A percentile compares a stretch with the other conserved stretches of the same genome.
These are phyloP conservation scores for Tethea ocularis DNA, from an alignment of 2,888 invertebrate species.

Conservation along the genomic window DNA sequence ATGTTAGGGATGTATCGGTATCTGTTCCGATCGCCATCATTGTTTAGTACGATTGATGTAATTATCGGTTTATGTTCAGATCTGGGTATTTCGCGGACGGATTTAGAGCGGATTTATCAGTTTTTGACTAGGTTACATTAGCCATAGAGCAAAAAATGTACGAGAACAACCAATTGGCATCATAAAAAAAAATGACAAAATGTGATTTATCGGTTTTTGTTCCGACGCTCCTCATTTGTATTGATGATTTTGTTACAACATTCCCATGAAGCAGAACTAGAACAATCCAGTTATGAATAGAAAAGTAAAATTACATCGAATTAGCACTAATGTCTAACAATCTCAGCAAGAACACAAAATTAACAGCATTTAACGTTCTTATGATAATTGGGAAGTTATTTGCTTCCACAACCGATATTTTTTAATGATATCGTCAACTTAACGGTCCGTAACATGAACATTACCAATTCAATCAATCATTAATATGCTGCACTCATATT, in stretches of 20 bases:
- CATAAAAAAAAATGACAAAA: no score
- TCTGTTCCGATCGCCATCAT: no score
- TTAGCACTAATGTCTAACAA: not conserved
- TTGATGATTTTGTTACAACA: not conserved
- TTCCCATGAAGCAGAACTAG: not conserved
- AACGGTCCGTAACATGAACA: constrained; percentile 32
- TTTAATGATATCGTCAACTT: constrained; percentile 22
- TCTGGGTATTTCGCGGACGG: no score
- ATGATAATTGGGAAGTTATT: constrained; percentile 12
- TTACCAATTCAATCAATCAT: constrained; percentile 15
- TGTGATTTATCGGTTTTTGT: no score
- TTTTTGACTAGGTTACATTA: no score
- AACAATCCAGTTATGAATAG: not conserved
- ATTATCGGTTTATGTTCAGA: no score
- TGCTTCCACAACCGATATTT: constrained; percentile 24
- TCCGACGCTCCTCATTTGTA: no score
- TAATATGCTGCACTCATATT: constrained; percentile 21
- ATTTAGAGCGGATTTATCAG: no score
- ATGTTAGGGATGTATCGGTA: no score
- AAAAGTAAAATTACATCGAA: constrained; percentile 2
- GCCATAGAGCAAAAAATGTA: no score
- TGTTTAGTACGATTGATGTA: no score
- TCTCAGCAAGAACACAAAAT: constrained; percentile 1
- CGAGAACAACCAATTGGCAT: no score
- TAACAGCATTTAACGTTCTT: constrained; percentile 6